Evolutionary conservation across 37 sponge, comb jelly and placozoan genomes (phyloP).

Genomic region (Oopsacas minuta): DNA sequence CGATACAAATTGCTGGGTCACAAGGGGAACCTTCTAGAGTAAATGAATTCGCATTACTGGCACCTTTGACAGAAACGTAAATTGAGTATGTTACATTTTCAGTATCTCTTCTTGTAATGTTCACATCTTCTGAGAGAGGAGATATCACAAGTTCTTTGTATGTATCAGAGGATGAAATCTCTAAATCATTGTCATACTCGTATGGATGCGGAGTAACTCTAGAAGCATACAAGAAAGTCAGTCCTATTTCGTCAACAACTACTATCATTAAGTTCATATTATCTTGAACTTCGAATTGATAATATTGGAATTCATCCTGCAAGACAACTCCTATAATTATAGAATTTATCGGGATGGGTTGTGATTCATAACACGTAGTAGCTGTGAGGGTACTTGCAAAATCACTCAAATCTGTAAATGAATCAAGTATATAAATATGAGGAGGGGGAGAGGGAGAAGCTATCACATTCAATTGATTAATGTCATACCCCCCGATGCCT

Average conservation of each 20-base stretch:
- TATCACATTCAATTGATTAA: not conserved
- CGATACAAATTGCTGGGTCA: not conserved
- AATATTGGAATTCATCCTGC: not conserved
- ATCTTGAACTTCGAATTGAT: not conserved
- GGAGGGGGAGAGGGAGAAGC: not conserved
- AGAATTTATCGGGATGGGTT: not conserved
- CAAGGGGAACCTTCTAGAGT: not conserved
- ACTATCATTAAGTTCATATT: not conserved
- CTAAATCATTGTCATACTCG: not conserved
- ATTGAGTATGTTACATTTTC: not conserved
- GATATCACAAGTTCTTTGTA: not conserved
- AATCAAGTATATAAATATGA: not conserved
- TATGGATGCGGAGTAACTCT: not conserved
- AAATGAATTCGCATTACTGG: not conserved
- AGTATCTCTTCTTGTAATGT: not conserved
- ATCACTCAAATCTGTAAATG: not conserved
- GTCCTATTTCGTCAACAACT: not conserved
- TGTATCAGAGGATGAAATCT: not conserved
- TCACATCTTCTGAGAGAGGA: not conserved
- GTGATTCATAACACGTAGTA: not conserved
- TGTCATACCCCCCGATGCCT: not conserved
- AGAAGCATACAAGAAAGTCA: not conserved
- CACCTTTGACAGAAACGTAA: not conserved
- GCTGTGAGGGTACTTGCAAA: not conserved
- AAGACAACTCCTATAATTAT: not conserved